Conservation (phyloP, 2,888 invertebrate genomes). For the Thalpophila matura region DNA sequence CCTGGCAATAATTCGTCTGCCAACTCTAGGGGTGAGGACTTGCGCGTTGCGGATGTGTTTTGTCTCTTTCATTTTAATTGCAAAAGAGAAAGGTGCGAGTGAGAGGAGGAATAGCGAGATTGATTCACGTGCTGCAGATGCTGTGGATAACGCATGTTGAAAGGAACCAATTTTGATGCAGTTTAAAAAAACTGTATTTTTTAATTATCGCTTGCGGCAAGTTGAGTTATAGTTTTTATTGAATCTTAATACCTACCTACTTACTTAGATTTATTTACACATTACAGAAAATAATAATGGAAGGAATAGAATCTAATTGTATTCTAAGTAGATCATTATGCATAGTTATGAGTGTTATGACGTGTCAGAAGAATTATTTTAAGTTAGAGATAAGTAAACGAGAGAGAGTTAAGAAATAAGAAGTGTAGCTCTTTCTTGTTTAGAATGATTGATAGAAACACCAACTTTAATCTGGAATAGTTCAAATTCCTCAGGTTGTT, state of each 20-base stretch:
- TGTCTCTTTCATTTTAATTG: constrained; percentile 66
- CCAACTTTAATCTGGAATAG: neutral
- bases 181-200: neutral
- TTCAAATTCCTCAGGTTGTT: neutral
- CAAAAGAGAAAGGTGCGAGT: constrained; percentile 65
- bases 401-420: no score
- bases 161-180: constrained; percentile 63
- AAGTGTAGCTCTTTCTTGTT: no score
- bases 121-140: constrained; percentile 86
- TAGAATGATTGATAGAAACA: neutral
- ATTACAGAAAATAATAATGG: neutral
- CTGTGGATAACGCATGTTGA: constrained; percentile 72
- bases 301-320: neutral
- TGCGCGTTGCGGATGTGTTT: constrained; percentile 78
- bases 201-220: neutral
- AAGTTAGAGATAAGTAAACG: no score
- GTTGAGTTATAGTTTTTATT: neutral
- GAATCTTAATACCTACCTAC: no score
- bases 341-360: no score
- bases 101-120: constrained; percentile 73
- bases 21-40: constrained; percentile 76
- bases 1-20: constrained; percentile 72
- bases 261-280: neutral
- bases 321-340: neutral
- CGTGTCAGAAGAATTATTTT: no score